Percentiles rank a stretch among this genome's conserved stretches.
These are phyloP conservation scores for Matsumurasca onukii DNA, from an alignment of 1,140 invertebrate genomes.

Conservation along the genomic window DNA sequence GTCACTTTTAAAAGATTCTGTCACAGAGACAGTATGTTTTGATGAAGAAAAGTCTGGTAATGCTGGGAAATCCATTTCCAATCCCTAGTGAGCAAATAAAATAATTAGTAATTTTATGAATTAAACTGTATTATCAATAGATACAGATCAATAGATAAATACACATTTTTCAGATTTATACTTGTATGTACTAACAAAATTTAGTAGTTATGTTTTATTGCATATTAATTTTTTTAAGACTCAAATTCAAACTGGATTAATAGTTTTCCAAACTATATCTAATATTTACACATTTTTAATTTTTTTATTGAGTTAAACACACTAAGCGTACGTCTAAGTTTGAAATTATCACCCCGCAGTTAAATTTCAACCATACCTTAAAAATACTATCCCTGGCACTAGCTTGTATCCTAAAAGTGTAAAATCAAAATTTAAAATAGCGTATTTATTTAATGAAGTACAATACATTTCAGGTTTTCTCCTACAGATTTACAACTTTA, in stretches of 20 bases:
- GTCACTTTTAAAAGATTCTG: slow-evolving; percentile 38
- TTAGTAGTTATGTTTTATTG: no score
- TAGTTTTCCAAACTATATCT: no score
- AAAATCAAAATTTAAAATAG: background rate
- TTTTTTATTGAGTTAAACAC: background rate
- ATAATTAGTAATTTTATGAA: background rate
- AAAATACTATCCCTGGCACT: background rate
- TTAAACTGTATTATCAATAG: background rate
- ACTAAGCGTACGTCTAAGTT: background rate
- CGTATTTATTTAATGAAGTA: background rate
- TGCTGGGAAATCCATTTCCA: slow-evolving; percentile 10
- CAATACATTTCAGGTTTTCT: no score
- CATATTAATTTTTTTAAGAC: no score
- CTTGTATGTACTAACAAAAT: no score
- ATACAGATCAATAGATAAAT: slow-evolving; percentile 1
- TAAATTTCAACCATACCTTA: background rate
- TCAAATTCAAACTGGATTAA: no score
- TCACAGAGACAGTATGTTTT: slow-evolving; percentile 30
- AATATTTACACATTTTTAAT: background rate
- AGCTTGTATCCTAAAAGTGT: slow-evolving; percentile 15
- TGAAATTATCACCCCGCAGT: background rate
- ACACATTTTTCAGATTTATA: no score
- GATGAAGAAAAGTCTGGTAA: slow-evolving; percentile 8
- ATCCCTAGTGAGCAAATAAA: background rate
- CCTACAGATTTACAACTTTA: no score